A percentile compares a stretch with the other conserved stretches of the same genome.
phyloP scores from a whole-genome alignment of 2,113 vertebrate species.

The Phrynosoma platyrhinos region DNA sequence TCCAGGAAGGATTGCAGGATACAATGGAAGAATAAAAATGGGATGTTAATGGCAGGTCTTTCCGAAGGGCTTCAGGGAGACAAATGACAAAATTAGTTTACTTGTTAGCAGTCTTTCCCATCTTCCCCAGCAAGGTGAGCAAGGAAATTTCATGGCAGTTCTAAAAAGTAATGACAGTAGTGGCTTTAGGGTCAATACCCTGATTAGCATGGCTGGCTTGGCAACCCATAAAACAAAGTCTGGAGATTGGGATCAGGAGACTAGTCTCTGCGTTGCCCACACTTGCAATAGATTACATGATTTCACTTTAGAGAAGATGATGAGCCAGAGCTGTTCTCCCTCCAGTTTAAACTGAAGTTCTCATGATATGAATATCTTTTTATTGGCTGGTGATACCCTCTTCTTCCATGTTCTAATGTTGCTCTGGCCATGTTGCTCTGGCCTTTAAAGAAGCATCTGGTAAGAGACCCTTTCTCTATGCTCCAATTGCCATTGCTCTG shows the following conservation, averaged over 20 bases:
- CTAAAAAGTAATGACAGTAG: neutral
- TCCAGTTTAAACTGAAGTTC: neutral
- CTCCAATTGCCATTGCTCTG: too few species aligned
- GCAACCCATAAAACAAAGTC: neutral
- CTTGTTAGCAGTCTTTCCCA: neutral
- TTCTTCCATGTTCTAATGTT: too few species aligned
- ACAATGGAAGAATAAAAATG: conserved; percentile 15
- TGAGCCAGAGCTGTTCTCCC: neutral
- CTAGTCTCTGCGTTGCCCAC: neutral
- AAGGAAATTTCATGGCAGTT: neutral
- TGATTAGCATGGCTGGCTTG: neutral
- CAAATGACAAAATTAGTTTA: neutral
- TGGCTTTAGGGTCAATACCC: conserved; percentile 14
- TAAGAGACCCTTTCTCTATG: too few species aligned
- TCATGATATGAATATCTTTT: neutral
- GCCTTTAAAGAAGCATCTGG: too few species aligned
- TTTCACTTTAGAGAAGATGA: neutral
- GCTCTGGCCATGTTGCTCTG: too few species aligned
- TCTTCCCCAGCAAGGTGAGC: neutral
- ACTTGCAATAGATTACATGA: neutral
- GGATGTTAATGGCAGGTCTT: conserved; percentile 6
- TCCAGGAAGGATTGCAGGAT: neutral
- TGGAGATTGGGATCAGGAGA: neutral
- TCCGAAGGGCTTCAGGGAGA: conserved; percentile 3
- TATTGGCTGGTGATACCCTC: too few species aligned